Evolutionary conservation across 2,113 vertebrate species (phyloP).

Genomic region (Zosterops borbonicus): DNA sequence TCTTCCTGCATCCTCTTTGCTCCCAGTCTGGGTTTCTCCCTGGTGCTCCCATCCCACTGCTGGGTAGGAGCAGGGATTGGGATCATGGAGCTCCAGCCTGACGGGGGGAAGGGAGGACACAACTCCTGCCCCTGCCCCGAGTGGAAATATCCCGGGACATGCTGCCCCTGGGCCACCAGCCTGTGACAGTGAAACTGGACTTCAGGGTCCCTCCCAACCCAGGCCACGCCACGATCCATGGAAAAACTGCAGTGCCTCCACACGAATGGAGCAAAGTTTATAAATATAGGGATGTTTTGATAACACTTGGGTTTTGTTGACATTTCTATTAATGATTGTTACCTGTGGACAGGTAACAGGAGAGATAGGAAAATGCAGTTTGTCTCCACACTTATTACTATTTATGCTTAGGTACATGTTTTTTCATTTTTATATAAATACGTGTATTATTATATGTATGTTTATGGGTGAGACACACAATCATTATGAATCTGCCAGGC

Average conservation of each 20-base stretch:
- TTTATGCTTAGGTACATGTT: neutral
- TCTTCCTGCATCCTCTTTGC: neutral
- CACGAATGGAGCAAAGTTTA: neutral
- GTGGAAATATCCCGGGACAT: neutral
- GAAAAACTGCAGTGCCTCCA: neutral
- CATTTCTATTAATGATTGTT: slow-evolving; percentile 10
- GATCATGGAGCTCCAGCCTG: neutral
- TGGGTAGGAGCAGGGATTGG: fast-evolving
- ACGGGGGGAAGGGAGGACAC: neutral
- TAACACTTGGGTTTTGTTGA: neutral
- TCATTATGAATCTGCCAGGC: neutral
- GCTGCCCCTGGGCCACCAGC: neutral
- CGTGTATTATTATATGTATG: neutral
- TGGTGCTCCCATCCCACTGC: neutral
- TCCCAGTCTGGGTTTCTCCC: neutral
- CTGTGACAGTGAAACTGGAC: no score
- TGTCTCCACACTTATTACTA: neutral
- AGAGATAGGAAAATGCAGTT: neutral
- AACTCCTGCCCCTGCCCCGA: neutral
- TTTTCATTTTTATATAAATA: neutral
- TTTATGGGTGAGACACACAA: neutral
- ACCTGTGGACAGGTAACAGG: neutral
- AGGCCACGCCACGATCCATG: neutral
- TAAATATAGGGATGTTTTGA: neutral
- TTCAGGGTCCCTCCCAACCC: neutral